These are phyloP conservation scores for Apamea crenata DNA, from an alignment of 2,888 invertebrate genomes.

Conservation along the genomic window DNA sequence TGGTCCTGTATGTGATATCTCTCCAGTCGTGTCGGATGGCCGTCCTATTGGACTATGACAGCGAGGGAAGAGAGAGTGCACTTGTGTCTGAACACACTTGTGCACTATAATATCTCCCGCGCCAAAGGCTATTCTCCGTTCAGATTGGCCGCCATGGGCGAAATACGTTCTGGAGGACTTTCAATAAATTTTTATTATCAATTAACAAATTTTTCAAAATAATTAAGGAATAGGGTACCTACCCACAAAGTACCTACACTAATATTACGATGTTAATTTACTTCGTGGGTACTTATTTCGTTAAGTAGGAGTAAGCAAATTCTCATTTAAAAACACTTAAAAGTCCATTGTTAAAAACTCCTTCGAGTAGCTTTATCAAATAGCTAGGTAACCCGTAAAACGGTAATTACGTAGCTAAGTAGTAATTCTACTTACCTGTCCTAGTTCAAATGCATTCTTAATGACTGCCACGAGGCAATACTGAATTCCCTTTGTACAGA, in stretches of 20 bases:
- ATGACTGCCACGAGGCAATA: slow-evolving; percentile 2
- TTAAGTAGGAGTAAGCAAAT: not conserved
- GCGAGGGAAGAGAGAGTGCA: too few relatives aligned
- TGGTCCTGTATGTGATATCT: too few relatives aligned
- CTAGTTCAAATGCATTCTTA: slow-evolving; percentile 12
- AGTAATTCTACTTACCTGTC: not conserved
- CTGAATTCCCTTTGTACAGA: slow-evolving; percentile 1
- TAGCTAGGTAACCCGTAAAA: not conserved
- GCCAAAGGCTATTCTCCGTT: too few relatives aligned
- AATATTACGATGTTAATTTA: not conserved
- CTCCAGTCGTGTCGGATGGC: too few relatives aligned
- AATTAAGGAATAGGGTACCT: too few relatives aligned
- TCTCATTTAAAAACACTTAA: slow-evolving; percentile 9
- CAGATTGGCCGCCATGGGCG: too few relatives aligned
- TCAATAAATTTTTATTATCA: too few relatives aligned
- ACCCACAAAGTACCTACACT: not conserved
- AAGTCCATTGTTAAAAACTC: not conserved
- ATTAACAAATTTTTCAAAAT: too few relatives aligned
- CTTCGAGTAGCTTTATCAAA: not conserved
- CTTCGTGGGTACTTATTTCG: not conserved
- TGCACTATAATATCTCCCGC: too few relatives aligned
- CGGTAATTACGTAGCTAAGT: not conserved
- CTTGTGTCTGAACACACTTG: too few relatives aligned
- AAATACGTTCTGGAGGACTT: too few relatives aligned
- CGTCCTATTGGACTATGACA: too few relatives aligned